phyloP scores from a whole-genome alignment of 2,113 vertebrate species.

The Baryphthengus martii region DNA sequence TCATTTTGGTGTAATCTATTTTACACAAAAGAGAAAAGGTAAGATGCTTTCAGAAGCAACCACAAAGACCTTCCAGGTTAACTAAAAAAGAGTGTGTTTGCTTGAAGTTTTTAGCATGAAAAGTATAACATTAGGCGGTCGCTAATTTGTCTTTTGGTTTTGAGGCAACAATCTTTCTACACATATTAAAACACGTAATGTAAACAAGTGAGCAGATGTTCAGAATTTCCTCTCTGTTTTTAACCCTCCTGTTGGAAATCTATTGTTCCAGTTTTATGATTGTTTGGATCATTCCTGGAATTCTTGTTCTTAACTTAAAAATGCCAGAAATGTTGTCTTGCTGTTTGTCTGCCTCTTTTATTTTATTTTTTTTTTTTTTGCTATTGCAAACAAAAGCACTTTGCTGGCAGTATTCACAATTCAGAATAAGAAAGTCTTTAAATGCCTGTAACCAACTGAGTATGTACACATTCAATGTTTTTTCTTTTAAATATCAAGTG shows the following conservation, averaged over 20 bases:
- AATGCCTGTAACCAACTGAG: not conserved
- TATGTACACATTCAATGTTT: not conserved
- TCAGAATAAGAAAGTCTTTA: not conserved
- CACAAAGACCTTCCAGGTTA: not conserved
- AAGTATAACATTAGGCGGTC: not conserved
- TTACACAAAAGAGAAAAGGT: not conserved
- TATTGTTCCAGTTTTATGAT: not conserved
- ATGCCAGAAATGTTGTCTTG: not conserved
- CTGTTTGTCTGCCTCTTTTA: not conserved
- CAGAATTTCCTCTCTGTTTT: not conserved
- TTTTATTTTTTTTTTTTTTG: too few species aligned
- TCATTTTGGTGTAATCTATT: not conserved
- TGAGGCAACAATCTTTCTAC: not conserved
- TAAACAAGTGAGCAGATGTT: not conserved
- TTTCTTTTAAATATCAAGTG: not conserved
- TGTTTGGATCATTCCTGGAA: not conserved
- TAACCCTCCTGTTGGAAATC: not conserved
- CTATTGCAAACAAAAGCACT: not conserved
- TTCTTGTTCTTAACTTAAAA: not conserved
- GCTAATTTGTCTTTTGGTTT: not conserved
- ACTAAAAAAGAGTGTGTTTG: not conserved
- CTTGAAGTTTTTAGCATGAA: not conserved
- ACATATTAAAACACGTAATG: not conserved
- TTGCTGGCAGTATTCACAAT: not conserved
- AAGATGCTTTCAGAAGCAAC: not conserved